Evolutionary conservation across 2,888 invertebrate genomes (phyloP).

Genomic region (Lasioglossum malachurum): DNA sequence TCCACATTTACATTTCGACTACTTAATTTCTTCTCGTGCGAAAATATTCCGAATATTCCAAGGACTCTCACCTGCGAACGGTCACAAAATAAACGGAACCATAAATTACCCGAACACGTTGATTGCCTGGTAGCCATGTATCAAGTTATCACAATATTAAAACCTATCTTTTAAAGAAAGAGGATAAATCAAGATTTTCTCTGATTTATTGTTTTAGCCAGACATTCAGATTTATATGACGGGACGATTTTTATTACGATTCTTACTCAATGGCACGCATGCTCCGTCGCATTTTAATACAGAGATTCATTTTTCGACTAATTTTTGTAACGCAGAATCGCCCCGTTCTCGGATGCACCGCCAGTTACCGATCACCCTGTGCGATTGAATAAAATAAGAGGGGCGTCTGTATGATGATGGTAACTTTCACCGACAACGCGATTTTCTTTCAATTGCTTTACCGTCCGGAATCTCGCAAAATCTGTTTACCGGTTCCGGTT

Average conservation of each 20-base stretch:
- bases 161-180: neutral
- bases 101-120: neutral
- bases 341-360: neutral
- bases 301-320: neutral
- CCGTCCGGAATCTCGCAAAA: conserved; percentile 58
- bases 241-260: neutral
- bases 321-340: neutral
- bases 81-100: neutral
- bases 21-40: neutral
- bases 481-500: conserved; percentile 59
- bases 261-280: no score
- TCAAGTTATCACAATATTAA: neutral
- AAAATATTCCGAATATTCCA: neutral
- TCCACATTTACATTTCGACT: neutral
- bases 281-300: no score
- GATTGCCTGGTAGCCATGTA: neutral
- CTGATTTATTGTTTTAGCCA: neutral
- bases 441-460: conserved; percentile 65
- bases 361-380: neutral
- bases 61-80: neutral
- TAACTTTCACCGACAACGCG: conserved; percentile 31
- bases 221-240: neutral
- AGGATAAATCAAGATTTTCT: neutral
- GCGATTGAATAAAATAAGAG: conserved; percentile 30
- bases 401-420: conserved; percentile 16